Conservation (phyloP, 2,888 invertebrate species). For the Andrena flavipes region DNA sequence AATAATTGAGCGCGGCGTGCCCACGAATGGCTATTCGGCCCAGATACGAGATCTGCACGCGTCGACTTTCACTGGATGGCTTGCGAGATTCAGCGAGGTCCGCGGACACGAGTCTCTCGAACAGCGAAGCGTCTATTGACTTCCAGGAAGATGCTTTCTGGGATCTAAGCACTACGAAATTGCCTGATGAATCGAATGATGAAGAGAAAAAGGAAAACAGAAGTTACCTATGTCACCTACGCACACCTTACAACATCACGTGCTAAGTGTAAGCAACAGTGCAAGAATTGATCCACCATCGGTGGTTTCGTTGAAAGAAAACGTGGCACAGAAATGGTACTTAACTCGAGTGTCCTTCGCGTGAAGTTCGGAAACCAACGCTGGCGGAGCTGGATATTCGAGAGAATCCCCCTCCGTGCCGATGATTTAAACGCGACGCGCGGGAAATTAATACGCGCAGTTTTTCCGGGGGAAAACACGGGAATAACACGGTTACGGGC, state of each 20-base stretch:
- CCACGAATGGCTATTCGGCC: conserved; percentile 49
- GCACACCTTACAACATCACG: too few relatives aligned
- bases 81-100: conserved; percentile 8
- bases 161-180: neutral
- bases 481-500: neutral
- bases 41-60: conserved; percentile 54
- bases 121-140: too few relatives aligned
- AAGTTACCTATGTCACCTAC: too few relatives aligned
- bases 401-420: neutral
- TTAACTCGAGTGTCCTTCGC: neutral
- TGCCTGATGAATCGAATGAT: neutral
- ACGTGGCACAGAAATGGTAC: neutral
- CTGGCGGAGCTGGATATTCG: neutral
- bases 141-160: too few relatives aligned
- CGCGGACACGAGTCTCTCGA: too few relatives aligned
- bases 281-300: too few relatives aligned
- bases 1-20: conserved; percentile 65
- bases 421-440: conserved; percentile 6
- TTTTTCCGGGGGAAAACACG: conserved; percentile 3
- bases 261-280: too few relatives aligned
- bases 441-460: conserved; percentile 2
- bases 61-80: conserved; percentile 26
- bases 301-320: neutral
- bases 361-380: neutral
- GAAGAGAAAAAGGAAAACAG: too few relatives aligned